Evolutionary conservation across 2,113 vertebrate genomes (phyloP).

Genomic region (Oryzias curvinotus): DNA sequence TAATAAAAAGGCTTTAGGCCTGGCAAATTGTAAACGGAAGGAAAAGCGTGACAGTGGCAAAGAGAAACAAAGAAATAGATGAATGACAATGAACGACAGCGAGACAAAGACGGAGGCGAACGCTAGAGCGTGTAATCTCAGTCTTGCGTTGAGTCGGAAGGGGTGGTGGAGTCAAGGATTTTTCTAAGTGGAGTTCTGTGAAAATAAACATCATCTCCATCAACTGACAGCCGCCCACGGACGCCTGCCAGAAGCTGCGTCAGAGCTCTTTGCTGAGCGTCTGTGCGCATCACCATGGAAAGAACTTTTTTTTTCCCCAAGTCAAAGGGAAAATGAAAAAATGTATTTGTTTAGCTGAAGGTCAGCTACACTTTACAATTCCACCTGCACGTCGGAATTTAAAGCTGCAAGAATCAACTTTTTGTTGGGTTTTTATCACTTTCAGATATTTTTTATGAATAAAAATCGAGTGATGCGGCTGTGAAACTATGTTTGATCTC

Average conservation of each 20-base stretch:
- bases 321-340: conserved; percentile 6
- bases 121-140: conserved; percentile 14
- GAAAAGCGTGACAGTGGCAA: conserved; percentile 2
- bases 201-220: conserved; percentile 47
- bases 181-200: conserved; percentile 32
- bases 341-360: conserved; percentile 8
- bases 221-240: conserved; percentile 49
- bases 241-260: conserved; percentile 21
- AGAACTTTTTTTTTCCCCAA: neutral
- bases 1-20: conserved; percentile 3
- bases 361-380: neutral
- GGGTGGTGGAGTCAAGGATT: conserved; percentile 47
- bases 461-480: conserved; percentile 30
- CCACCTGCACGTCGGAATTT: neutral
- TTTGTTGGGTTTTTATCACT: conserved; percentile 36
- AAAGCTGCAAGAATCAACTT: conserved; percentile 21
- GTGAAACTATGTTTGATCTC: conserved; percentile 48
- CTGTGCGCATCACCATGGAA: conserved; percentile 10
- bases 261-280: conserved; percentile 26
- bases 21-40: conserved; percentile 8
- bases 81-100: neutral
- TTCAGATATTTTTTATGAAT: conserved; percentile 42
- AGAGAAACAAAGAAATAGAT: conserved; percentile 3
- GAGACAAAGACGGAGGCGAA: conserved; percentile 5
- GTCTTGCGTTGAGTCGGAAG: conserved; percentile 30